phyloP scores from a whole-genome alignment of 2,797 vertebrate genomes.

The Gadopsis bispinosus region DNA sequence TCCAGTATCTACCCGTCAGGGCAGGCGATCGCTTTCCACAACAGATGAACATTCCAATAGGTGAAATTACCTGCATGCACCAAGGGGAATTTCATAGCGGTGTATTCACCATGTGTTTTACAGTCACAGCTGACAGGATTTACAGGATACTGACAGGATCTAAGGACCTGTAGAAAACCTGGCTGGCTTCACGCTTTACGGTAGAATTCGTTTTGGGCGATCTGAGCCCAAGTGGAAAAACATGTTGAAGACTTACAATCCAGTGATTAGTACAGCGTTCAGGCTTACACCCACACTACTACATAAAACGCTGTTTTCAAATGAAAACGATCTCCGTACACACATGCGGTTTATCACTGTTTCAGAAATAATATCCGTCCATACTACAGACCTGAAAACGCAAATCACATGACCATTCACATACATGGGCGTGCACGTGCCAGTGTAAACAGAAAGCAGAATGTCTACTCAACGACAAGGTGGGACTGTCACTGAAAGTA shows the following conservation, averaged over 20 bases:
- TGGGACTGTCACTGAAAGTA: too few species aligned
- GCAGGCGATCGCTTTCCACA: conserved; percentile 9
- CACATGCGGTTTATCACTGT: too few species aligned
- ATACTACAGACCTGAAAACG: too few species aligned
- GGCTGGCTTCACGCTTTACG: not conserved
- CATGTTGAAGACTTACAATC: not conserved
- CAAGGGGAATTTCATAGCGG: conserved; percentile 19
- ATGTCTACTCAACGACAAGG: too few species aligned
- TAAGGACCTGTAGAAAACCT: conserved; percentile 4
- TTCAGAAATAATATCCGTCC: too few species aligned
- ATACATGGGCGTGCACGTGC: too few species aligned
- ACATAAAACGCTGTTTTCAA: too few species aligned
- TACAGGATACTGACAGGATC: conserved; percentile 24
- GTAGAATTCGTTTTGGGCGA: not conserved
- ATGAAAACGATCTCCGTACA: too few species aligned
- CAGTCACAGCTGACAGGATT: conserved; percentile 42
- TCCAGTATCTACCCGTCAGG: conserved; percentile 3
- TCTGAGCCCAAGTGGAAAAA: conserved; percentile 9
- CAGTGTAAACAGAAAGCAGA: too few species aligned
- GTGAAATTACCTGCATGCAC: conserved; percentile 41
- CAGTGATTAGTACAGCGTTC: not conserved
- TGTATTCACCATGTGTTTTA: conserved; percentile 7
- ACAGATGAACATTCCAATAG: conserved; percentile 17
- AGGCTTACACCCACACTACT: too few species aligned
- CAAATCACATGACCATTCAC: too few species aligned